These are phyloP conservation scores for Gephyroberyx darwinii DNA, from an alignment of 2,797 vertebrate species.

Conservation along the genomic window DNA sequence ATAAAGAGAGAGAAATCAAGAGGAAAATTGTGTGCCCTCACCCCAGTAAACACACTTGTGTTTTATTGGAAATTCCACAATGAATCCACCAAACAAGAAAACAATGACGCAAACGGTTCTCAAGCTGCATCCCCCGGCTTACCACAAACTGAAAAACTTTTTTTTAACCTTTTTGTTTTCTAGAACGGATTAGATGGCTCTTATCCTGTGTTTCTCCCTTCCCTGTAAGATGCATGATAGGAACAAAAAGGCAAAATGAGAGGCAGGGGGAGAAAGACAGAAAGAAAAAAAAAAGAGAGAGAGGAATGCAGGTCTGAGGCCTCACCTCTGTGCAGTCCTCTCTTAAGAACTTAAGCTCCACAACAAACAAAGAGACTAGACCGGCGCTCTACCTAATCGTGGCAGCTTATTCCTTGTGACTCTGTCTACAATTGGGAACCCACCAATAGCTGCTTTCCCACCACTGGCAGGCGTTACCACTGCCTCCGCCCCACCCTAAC, in stretches of 20 bases:
- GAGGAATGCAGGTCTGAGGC: slow-evolving; percentile 42
- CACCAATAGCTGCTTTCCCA: slow-evolving; percentile 68
- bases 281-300: slow-evolving; percentile 6
- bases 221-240: slow-evolving; percentile 1
- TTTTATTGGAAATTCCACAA: slow-evolving; percentile 50
- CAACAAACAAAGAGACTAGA: slow-evolving; percentile 63
- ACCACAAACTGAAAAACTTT: slow-evolving; percentile 25
- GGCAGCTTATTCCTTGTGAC: slow-evolving; percentile 59
- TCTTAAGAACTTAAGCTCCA: slow-evolving; percentile 67
- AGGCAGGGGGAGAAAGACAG: not conserved
- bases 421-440: slow-evolving; percentile 65
- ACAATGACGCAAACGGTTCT: slow-evolving; percentile 43
- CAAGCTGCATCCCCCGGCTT: slow-evolving; percentile 9
- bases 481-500: slow-evolving; percentile 20
- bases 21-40: slow-evolving; percentile 30
- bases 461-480: slow-evolving; percentile 38
- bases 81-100: slow-evolving; percentile 47
- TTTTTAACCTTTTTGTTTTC: slow-evolving; percentile 20
- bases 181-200: slow-evolving; percentile 26
- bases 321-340: slow-evolving; percentile 56
- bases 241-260: slow-evolving; percentile 19
- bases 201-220: slow-evolving; percentile 26
- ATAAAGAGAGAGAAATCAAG: slow-evolving; percentile 43
- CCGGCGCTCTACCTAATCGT: slow-evolving; percentile 56
- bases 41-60: slow-evolving; percentile 39